phyloP scores from a whole-genome alignment of 2,888 invertebrate species.

The Nyleta sp. region DNA sequence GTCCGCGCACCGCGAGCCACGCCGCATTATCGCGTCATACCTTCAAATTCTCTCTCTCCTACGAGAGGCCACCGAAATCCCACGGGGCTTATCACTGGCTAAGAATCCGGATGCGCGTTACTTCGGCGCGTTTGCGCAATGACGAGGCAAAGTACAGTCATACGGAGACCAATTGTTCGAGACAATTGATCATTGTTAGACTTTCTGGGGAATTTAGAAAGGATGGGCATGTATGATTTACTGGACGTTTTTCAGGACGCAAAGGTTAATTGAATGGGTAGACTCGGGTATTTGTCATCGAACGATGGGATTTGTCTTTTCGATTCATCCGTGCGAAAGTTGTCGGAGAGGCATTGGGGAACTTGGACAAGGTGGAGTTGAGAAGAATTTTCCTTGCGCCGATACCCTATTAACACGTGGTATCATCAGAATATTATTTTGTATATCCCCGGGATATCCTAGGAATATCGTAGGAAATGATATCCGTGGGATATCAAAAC shows the following conservation, averaged over 20 bases:
- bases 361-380: no score
- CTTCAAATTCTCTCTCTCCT: slow-evolving; percentile 68
- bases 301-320: no score
- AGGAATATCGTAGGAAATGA: no score
- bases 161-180: slow-evolving; percentile 44
- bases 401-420: no score
- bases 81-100: slow-evolving; percentile 58
- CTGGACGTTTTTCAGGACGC: slow-evolving; percentile 5
- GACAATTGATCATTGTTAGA: slow-evolving; percentile 65
- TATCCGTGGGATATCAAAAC: no score
- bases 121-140: slow-evolving; percentile 53
- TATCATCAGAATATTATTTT: no score
- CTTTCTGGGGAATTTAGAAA: slow-evolving; percentile 57
- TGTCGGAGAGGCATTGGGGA: no score
- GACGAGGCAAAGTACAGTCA: slow-evolving; percentile 30
- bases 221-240: slow-evolving; percentile 56
- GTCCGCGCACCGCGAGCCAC: slow-evolving; percentile 45
- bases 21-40: slow-evolving; percentile 78
- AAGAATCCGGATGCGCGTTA: slow-evolving; percentile 56
- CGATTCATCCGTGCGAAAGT: no score
- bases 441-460: no score
- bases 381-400: no score
- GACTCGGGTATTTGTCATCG: slow-evolving; percentile 35
- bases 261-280: slow-evolving; percentile 60
- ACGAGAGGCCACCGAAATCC: slow-evolving; percentile 67